These are phyloP conservation scores for Carterocephalus palaemon DNA, from an alignment of 2,888 invertebrate species.

Conservation along the genomic window DNA sequence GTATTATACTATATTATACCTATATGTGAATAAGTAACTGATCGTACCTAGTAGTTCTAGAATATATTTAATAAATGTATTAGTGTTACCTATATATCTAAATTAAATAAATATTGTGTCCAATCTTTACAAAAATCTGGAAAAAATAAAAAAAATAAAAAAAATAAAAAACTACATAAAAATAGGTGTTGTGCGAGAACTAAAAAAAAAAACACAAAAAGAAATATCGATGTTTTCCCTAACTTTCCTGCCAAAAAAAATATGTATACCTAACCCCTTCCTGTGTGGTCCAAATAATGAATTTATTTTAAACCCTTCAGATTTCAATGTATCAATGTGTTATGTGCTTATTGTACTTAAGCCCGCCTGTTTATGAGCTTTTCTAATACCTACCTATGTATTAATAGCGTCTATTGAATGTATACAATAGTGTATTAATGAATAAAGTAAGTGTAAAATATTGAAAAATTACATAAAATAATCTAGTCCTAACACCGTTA, in stretches of 20 bases:
- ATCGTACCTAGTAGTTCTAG: neutral
- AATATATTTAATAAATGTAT: neutral
- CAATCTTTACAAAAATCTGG: neutral
- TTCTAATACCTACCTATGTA: no score
- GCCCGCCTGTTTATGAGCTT: constrained; percentile 16
- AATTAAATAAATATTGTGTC: neutral
- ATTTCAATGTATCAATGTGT: neutral
- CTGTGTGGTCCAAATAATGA: constrained; percentile 52
- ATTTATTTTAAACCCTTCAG: constrained; percentile 33
- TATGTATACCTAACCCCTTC: constrained; percentile 28
- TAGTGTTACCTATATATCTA: neutral
- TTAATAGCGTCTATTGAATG: no score
- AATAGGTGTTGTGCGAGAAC: constrained; percentile 12
- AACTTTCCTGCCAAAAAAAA: constrained; percentile 23
- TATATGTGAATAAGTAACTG: neutral
- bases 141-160: constrained; percentile 24
- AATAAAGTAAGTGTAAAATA: no score
- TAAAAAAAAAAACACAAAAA: constrained; percentile 18
- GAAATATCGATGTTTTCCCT: constrained; percentile 17
- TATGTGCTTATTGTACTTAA: constrained; percentile 2
- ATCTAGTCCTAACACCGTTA: no score
- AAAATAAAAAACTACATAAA: constrained; percentile 20
- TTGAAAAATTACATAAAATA: no score
- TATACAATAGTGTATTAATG: no score
- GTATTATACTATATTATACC: no score